Conservation (phyloP, 2,797 vertebrate genomes). For the Euthynnus affinis region DNA sequence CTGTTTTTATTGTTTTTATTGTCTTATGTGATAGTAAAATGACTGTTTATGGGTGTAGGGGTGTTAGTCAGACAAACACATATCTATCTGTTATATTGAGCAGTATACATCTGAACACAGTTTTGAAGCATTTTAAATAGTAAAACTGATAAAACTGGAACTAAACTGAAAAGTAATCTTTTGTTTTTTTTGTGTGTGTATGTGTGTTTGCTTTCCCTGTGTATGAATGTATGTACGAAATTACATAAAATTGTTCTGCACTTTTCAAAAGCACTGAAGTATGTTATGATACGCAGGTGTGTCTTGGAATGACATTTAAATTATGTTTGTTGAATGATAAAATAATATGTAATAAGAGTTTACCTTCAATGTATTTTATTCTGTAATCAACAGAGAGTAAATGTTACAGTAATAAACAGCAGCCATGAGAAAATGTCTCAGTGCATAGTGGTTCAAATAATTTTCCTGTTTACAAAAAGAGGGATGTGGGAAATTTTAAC, state of each 20-base stretch:
- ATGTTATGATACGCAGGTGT: not conserved
- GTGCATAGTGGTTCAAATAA: slow-evolving; percentile 28
- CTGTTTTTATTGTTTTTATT: not conserved
- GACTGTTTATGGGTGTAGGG: not conserved
- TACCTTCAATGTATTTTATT: not conserved
- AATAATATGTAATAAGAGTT: not conserved
- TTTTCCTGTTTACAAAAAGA: slow-evolving; percentile 70
- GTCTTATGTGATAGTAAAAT: not conserved
- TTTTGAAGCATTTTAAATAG: not conserved
- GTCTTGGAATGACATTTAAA: not conserved
- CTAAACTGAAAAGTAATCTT: not conserved
- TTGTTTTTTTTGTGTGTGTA: not conserved
- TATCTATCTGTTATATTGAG: not conserved
- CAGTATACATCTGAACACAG: not conserved
- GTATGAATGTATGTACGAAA: too few relatives aligned
- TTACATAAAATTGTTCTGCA: too few relatives aligned
- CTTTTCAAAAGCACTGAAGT: not conserved
- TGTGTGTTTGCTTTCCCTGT: too few relatives aligned
- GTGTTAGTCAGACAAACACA: not conserved
- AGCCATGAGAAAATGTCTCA: not conserved
- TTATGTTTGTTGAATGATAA: not conserved
- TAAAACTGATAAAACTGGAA: not conserved
- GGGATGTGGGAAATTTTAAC: slow-evolving; percentile 59
- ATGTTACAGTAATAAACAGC: not conserved
- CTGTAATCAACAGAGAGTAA: not conserved